A percentile compares a stretch with the other conserved stretches of the same genome.
These are phyloP conservation scores for Netelia inedita DNA, from an alignment of 2,888 invertebrate species.

Conservation along the genomic window DNA sequence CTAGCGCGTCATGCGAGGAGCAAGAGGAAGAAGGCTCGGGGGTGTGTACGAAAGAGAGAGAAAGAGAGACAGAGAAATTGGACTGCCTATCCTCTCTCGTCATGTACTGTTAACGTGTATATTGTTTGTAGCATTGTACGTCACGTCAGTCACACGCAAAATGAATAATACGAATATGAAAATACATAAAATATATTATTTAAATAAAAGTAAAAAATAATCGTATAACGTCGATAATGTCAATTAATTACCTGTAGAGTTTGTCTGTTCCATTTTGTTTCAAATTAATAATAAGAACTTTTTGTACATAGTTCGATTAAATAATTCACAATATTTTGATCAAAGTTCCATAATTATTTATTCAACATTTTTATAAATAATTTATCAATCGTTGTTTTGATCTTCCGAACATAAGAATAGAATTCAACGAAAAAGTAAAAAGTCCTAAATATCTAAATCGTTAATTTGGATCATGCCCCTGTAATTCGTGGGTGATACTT, in stretches of 20 bases:
- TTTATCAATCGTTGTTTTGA: not conserved
- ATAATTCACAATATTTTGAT: no score
- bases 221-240: no score
- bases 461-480: constrained; percentile 17
- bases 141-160: no score
- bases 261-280: no score
- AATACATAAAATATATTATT: no score
- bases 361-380: no score
- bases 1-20: constrained; percentile 51
- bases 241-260: no score
- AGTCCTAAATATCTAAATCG: not conserved
- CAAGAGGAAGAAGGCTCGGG: constrained; percentile 50
- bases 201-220: no score
- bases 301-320: no score
- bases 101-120: constrained; percentile 8
- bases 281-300: no score
- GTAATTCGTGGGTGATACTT: constrained; percentile 70
- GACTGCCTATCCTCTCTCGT: constrained; percentile 51
- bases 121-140: not conserved
- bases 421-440: not conserved
- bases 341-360: no score
- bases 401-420: not conserved
- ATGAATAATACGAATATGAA: no score
- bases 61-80: constrained; percentile 33
- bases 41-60: constrained; percentile 53